Conservation (phyloP, 2,888 invertebrate species). For the Rhamnusium bicolor region DNA sequence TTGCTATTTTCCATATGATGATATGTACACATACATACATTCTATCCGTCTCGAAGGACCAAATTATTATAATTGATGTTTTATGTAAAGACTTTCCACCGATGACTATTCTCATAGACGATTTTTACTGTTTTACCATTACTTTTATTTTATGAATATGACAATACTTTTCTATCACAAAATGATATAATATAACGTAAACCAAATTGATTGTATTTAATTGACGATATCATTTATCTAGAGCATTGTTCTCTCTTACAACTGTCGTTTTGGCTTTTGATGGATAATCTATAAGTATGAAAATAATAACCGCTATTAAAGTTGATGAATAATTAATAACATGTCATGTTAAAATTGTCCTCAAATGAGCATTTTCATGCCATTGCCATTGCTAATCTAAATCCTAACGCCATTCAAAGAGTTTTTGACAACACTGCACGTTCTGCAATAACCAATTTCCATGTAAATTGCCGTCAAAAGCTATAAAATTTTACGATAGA, state of each 20-base stretch:
- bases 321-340: conserved; percentile 8
- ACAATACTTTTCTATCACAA: too few species aligned
- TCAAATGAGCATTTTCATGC: background rate
- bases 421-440: background rate
- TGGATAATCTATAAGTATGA: background rate
- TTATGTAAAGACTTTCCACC: too few species aligned
- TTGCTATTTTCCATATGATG: too few species aligned
- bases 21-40: too few species aligned
- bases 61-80: too few species aligned
- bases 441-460: conserved; percentile 9
- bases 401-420: background rate
- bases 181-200: too few species aligned
- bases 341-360: conserved; percentile 1
- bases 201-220: background rate
- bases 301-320: conserved; percentile 3
- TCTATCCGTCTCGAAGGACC: too few species aligned
- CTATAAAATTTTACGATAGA: background rate
- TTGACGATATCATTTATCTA: background rate
- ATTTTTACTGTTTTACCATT: too few species aligned
- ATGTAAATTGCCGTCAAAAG: background rate
- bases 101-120: too few species aligned
- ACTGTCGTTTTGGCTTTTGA: background rate
- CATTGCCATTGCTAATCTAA: background rate
- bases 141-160: too few species aligned
- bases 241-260: background rate